A percentile compares a stretch with the other conserved stretches of the same genome.
These are phyloP conservation scores for Pterois miles DNA, from an alignment of 2,797 vertebrate genomes.

Conservation along the genomic window DNA sequence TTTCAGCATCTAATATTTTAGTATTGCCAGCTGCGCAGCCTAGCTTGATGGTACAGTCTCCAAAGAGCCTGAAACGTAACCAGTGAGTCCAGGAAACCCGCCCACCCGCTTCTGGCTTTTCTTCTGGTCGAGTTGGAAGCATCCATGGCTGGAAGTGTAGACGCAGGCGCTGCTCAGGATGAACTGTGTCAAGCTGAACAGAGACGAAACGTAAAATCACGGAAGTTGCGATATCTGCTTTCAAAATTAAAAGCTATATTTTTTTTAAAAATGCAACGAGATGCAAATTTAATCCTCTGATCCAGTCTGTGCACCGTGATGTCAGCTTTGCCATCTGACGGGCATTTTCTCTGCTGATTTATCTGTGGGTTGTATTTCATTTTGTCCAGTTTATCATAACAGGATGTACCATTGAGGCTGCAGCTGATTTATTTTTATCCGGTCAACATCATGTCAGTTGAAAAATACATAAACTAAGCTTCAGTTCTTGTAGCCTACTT, in stretches of 20 bases:
- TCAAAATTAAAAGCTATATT: slow-evolving; percentile 43
- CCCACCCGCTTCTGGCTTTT: slow-evolving; percentile 64
- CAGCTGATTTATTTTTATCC: neutral
- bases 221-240: slow-evolving; percentile 13
- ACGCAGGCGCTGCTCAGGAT: slow-evolving; percentile 67
- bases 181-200: slow-evolving; percentile 23
- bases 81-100: slow-evolving; percentile 72
- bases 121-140: slow-evolving; percentile 74
- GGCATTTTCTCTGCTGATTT: neutral
- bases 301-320: neutral
- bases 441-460: neutral
- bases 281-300: slow-evolving; percentile 11
- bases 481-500: neutral
- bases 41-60: slow-evolving; percentile 31
- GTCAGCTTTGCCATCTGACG: slow-evolving; percentile 30
- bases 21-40: slow-evolving; percentile 17
- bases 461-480: neutral
- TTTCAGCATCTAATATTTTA: neutral
- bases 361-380: neutral
- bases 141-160: slow-evolving; percentile 68
- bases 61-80: slow-evolving; percentile 55
- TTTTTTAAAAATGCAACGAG: neutral
- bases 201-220: neutral
- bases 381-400: neutral
- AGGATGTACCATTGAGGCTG: neutral